A percentile compares a stretch with the other conserved stretches of the same genome.
Conservation (phyloP, 2,888 invertebrate species). For the Ctena decussata region DNA sequence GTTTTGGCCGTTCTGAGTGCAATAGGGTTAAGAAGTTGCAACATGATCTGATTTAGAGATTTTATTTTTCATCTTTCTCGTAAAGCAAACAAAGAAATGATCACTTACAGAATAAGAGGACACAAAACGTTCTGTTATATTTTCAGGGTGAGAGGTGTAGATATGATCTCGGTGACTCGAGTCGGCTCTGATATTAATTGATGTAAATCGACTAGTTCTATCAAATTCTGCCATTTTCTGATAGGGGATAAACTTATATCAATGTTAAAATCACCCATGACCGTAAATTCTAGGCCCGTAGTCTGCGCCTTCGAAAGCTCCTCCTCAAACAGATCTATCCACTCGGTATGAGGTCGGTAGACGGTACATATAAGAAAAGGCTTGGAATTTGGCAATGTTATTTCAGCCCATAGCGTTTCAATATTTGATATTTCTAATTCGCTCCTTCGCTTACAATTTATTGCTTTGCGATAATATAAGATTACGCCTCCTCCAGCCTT, state of each 20-base stretch:
- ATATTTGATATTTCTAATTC: not conserved
- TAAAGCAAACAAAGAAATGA: not conserved
- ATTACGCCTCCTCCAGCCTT: not conserved
- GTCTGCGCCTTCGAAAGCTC: not conserved
- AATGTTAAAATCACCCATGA: conserved; percentile 17
- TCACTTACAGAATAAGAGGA: not conserved
- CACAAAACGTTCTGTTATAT: not conserved
- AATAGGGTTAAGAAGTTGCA: no score
- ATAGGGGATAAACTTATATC: not conserved
- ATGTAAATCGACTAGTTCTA: not conserved
- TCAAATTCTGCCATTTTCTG: not conserved
- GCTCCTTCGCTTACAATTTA: not conserved
- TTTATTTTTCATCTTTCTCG: not conserved
- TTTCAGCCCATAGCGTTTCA: conserved; percentile 10
- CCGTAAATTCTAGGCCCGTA: not conserved
- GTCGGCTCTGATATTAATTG: conserved; percentile 10
- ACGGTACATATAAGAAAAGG: not conserved
- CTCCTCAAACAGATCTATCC: conserved; percentile 2
- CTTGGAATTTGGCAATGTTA: not conserved
- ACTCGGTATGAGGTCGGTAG: not conserved
- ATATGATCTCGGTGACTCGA: conserved; percentile 6
- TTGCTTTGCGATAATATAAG: not conserved
- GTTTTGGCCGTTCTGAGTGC: no score
- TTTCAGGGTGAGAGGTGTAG: not conserved
- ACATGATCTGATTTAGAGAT: not conserved